Conservation (phyloP, 2,113 vertebrate species). For the Gavia stellata region DNA sequence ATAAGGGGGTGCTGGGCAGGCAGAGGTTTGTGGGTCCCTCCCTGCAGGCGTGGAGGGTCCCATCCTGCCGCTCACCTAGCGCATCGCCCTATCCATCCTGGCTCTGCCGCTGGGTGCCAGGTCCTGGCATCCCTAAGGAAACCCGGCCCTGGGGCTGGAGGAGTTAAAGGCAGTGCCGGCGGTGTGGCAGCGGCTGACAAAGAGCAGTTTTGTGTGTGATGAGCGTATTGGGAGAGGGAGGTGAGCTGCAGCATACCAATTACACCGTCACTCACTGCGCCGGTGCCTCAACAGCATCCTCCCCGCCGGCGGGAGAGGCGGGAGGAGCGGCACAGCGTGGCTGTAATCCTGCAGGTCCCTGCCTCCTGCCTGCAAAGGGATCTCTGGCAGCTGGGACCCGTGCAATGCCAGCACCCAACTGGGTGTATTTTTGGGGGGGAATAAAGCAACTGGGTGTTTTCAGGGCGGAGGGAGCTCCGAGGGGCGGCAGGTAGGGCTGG, state of each 20-base stretch:
- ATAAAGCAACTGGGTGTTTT: background rate
- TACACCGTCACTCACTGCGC: background rate
- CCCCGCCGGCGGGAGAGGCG: background rate
- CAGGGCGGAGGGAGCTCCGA: background rate
- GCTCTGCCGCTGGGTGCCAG: accelerated
- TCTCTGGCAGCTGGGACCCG: background rate
- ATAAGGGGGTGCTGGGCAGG: background rate
- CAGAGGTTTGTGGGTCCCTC: background rate
- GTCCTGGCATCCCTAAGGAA: background rate
- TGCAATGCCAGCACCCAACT: background rate
- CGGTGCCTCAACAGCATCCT: background rate
- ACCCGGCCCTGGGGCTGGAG: background rate
- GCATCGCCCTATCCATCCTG: accelerated
- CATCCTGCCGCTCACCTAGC: background rate
- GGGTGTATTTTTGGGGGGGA: background rate
- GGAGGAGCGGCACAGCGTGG: no score
- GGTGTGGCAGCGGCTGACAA: constrained; percentile 32
- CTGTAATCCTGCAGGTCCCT: background rate
- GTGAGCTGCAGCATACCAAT: constrained; percentile 48
- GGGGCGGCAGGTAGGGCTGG: background rate
- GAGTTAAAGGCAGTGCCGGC: constrained; percentile 27
- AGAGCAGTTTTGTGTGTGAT: constrained; percentile 49
- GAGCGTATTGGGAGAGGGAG: constrained; percentile 8
- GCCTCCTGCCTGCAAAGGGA: background rate
- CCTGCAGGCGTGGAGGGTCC: background rate